Base-by-base conservation (phyloP, 2,888 invertebrate species). In the Drosophila subquinaria region DNA sequence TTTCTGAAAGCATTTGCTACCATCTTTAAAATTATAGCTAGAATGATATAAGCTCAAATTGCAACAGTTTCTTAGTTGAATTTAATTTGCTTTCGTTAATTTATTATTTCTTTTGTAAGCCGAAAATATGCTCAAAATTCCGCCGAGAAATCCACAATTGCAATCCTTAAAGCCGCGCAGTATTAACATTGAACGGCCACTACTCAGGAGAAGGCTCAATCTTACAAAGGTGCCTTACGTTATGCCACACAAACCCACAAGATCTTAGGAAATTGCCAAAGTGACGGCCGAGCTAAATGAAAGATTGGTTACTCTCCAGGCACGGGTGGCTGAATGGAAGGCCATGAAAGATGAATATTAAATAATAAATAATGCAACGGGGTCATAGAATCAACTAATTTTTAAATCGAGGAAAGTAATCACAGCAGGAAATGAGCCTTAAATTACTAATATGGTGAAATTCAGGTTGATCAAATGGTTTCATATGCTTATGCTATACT, bases 311-410 rank as follows among this genome's bases (percentile, higher is more conserved):
- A n/a, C 11, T 0, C 33, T 76, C 0, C 76, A 70, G 9, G 15
- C 4, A 0, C 70, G 79, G 0, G 79, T 76, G 1, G 70, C 79
- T 20, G 60, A 79, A 42, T 76, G 76, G 76, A 76, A 79, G 30
- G 59, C 75, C 0, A 30, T 63, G 47, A 43, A 35, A 8, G 45
- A 30, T 30, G 27, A 30, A 20, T 20, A 20, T 20, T 63, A 43
- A 43, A 35, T 6, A 42, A 30, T 30, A 8, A 30, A 30, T 30
- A 30, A 8, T 30, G 6, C n/a, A 1, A 8, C n/a, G 2, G 2
- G 6, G 27, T 1, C 1, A 8, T 30, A 30, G 6, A n/a, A 15
- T 17, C n/a, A 36, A 23, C 35, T 10, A 48, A 0, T 11, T 53
- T n/a, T n/a, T 33, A 50, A n/a, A n/a, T 20, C n/a, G 20, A 42